Base-by-base conservation (phyloP, 2,888 invertebrate species). In the Melieria picta region DNA sequence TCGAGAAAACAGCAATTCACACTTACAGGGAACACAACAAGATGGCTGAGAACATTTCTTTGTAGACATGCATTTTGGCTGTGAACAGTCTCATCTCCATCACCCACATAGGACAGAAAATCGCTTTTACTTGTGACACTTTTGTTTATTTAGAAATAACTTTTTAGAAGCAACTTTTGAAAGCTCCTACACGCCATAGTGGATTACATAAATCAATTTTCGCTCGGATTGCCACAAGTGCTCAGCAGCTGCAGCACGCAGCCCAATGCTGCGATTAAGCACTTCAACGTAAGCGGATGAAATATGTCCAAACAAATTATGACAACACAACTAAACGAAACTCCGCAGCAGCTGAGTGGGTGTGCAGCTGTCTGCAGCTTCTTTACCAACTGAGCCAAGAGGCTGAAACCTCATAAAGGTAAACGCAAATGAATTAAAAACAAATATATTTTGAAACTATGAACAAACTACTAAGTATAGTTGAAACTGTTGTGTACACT, bases 341-440 rank as follows among this genome's bases (percentile, higher is more conserved):
- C 60, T 67, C 50, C 67, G 50, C 60, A 61, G 46, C 48, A 63
- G 58, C 42, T 7, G 61, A 13, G 30, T n/a, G 7, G 11, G 16
- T 52, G 61, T 57, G 48, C 10, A 57, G 4, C 30, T 5, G 58
- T 16, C 5, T 7, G 11, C 16, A 58, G 7, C 10, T 43, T 11
- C 42, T 43, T 9, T 11, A 45, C n/a, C 13, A 48, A 5, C 4
- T 4, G 6, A 43, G 60, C 50, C 11, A 61, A 50, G 60, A 67
- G 50, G 52, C 52, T 60, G 50, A 64, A 69, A 64, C 69, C 71
- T 71, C 64, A 71, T 64, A 73, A 73, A 73, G 71, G 67, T 67
- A 69, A 66, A 70, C 66, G 62, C 72, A 73, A 72, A 73, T 68
- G 70, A 72, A 70, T 75, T 70, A 75, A 73, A 72, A 73, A 69